phyloP scores from a whole-genome alignment of 2,888 invertebrate species.

The Morpho deidamia region DNA sequence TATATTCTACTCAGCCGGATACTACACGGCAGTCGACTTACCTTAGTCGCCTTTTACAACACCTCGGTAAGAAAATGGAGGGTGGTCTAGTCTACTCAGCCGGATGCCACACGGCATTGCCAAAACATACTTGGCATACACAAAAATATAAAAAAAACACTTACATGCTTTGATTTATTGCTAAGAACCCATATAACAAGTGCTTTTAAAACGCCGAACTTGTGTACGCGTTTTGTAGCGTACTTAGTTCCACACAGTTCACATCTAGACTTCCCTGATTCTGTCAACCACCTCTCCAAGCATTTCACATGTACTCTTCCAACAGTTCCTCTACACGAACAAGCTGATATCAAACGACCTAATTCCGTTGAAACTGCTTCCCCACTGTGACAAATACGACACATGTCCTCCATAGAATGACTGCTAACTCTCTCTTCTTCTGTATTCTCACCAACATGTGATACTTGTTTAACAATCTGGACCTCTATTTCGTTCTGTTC shows the following conservation, averaged over 20 bases:
- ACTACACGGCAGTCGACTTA: too few relatives aligned
- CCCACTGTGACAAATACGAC: slow-evolving; percentile 69
- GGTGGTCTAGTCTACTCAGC: too few relatives aligned
- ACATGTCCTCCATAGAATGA: slow-evolving; percentile 61
- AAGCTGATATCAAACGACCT: slow-evolving; percentile 60
- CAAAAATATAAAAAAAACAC: background rate
- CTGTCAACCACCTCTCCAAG: slow-evolving; percentile 86
- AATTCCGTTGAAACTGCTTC: slow-evolving; percentile 47
- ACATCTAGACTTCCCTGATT: slow-evolving; percentile 83
- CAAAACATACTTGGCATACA: too few relatives aligned
- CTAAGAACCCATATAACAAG: slow-evolving; percentile 80
- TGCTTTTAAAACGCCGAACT: slow-evolving; percentile 76
- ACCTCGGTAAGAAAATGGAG: too few relatives aligned
- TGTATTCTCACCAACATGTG: slow-evolving; percentile 23
- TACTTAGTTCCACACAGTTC: slow-evolving; percentile 86
- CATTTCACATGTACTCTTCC: slow-evolving; percentile 85
- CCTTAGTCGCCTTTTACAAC: too few relatives aligned
- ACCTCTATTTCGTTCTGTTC: slow-evolving; percentile 27
- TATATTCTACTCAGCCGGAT: too few relatives aligned
- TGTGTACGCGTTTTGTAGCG: slow-evolving; percentile 80
- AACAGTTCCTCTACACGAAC: slow-evolving; percentile 80
- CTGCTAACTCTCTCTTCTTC: slow-evolving; percentile 42
- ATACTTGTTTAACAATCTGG: slow-evolving; percentile 23
- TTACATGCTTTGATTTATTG: slow-evolving; percentile 69
- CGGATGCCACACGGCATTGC: too few relatives aligned